Base-by-base conservation (phyloP, 2,113 vertebrate genomes). In the Malurus cyaneus region DNA sequence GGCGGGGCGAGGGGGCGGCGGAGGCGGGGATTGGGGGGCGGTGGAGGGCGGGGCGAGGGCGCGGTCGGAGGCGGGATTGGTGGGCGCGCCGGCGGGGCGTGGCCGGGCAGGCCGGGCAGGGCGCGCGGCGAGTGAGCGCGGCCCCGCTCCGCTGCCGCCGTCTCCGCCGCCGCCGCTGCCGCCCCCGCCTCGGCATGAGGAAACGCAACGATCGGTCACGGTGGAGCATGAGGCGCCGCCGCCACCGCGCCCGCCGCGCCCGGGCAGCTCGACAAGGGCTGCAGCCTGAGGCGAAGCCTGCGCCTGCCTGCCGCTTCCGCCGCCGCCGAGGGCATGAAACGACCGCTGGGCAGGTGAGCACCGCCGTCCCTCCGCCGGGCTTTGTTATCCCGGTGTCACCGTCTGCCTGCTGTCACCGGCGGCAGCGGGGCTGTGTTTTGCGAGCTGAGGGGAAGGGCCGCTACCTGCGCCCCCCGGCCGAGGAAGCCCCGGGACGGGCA, bases 161-260 rank as follows among this genome's bases (percentile, higher is more conserved):
- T 47, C 50, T 49, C 21, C 15, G n/a, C 19, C n/a, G 56, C 42
- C 28, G 28, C 77, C 19, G 70, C 57, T 8, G 52, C 28, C 32
- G 73, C 80, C 54, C 24, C 70, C 56, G 53, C 74, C 54, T 52
- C 94, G 88, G 92, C 85, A 95, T 95, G 94, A 95, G 92, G 89
- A 95, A 94, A 28, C 94, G 94, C 26, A 95, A 95, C 90, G 94
- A 95, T 94, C 94, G n/a, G 92, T 94, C 26, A 96, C 94, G 70
- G 92, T 96, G 80, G 94, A 94, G 71, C 94, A 96, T 94, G 94
- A 96, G 71, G 94, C 80, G 70, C 86, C 59, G 66, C 65, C 19
- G 50, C 81, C 34, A 47, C 41, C 7, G 47, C 83, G 4, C 56
- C 85, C 42, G 62, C 94, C 13, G 89, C 47, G 42, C 57, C 93